Evolutionary conservation across 2,888 invertebrate genomes (phyloP).

Genomic region (Meghimatium bilineatum): DNA sequence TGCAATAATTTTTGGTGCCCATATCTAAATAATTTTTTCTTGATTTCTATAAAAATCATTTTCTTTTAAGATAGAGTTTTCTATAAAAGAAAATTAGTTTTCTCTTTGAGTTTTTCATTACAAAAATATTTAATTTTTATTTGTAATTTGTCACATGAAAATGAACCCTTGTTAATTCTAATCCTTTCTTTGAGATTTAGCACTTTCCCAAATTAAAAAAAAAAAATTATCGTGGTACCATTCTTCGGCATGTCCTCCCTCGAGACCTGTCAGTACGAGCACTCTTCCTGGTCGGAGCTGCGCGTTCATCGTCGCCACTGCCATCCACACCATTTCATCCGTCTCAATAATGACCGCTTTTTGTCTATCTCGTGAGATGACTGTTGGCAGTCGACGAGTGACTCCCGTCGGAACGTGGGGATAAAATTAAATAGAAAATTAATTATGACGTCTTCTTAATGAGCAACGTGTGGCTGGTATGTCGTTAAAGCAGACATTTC

Average conservation of each 20-base stretch:
- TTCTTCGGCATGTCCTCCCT: neutral
- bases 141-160: no score
- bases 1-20: no score
- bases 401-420: neutral
- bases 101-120: neutral
- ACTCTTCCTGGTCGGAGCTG: neutral
- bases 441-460: conserved; percentile 13
- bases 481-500: neutral
- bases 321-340: neutral
- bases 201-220: neutral
- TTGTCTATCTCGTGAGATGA: neutral
- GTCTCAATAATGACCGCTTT: neutral
- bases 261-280: conserved; percentile 11
- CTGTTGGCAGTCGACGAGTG: neutral
- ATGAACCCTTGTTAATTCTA: no score
- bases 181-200: neutral
- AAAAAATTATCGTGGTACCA: neutral
- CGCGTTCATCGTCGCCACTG: neutral
- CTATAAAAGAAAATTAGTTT: neutral
- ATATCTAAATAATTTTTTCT: no score
- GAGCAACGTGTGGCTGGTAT: neutral
- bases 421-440: conserved; percentile 17
- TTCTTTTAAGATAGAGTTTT: neutral
- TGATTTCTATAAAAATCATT: neutral
- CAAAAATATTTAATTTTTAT: no score